These are phyloP conservation scores for Mormyrus hasselquistii DNA, from an alignment of 2,797 vertebrate species.

Conservation along the genomic window DNA sequence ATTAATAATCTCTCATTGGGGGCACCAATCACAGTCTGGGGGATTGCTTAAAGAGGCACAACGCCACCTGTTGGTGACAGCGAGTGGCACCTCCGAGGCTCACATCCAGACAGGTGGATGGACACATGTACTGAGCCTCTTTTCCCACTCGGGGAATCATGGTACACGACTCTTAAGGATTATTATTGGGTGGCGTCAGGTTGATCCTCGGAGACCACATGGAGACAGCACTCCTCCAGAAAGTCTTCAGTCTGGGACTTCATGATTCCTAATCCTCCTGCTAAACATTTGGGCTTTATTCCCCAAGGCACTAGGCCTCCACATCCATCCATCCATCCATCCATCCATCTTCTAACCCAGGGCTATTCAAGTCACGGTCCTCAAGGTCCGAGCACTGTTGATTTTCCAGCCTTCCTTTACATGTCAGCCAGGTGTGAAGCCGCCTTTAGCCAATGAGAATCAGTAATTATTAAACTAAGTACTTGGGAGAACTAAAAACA, in stretches of 20 bases:
- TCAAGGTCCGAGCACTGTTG: too few species aligned
- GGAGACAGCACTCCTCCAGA: not conserved
- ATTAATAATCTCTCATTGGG: conserved; percentile 49
- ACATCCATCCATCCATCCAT: not conserved
- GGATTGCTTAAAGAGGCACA: not conserved
- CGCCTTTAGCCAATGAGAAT: too few species aligned
- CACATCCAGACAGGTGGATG: not conserved
- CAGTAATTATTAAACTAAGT: too few species aligned
- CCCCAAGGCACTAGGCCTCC: not conserved
- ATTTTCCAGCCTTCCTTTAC: too few species aligned
- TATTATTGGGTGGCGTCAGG: not conserved
- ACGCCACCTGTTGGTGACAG: not conserved
- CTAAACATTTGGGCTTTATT: not conserved
- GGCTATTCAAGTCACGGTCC: too few species aligned
- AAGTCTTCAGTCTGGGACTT: not conserved
- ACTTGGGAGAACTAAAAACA: too few species aligned
- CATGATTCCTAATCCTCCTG: not conserved
- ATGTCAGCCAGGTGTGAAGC: too few species aligned
- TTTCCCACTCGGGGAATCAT: not conserved
- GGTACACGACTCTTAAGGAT: not conserved
- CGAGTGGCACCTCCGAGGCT: not conserved
- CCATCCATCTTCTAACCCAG: too few species aligned
- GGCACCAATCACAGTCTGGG: not conserved
- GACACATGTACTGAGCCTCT: not conserved
- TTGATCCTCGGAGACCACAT: not conserved